phyloP scores from a whole-genome alignment of 1,140 invertebrate genomes.

The Myzus persicae region DNA sequence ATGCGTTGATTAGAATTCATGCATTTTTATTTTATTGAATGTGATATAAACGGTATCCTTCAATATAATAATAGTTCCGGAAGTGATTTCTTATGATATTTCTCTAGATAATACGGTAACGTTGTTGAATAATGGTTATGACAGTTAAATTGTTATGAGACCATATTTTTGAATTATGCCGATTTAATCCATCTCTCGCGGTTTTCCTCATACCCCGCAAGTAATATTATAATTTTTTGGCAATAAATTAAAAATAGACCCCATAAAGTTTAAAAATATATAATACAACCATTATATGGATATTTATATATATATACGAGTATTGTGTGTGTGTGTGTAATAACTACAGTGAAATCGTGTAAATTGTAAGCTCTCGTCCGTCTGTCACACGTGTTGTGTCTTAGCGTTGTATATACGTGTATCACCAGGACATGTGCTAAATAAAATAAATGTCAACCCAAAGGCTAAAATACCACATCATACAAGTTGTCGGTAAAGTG shows the following conservation, averaged over 20 bases:
- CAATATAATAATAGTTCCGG: not conserved
- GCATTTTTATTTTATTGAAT: not conserved
- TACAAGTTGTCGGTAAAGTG: not conserved
- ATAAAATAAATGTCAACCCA: not conserved
- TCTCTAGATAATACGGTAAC: not conserved
- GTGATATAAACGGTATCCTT: not conserved
- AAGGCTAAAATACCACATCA: not conserved
- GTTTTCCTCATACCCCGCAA: not conserved
- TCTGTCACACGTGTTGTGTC: not conserved
- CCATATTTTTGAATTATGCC: not conserved
- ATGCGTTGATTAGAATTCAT: not conserved
- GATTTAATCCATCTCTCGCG: not conserved
- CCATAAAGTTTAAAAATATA: not conserved
- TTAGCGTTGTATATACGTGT: not conserved
- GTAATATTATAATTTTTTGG: not conserved
- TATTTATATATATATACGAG: too few relatives aligned
- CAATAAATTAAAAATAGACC: not conserved
- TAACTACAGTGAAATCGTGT: not conserved
- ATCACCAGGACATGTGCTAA: not conserved
- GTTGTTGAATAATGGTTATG: not conserved
- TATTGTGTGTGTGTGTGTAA: not conserved
- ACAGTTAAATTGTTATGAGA: not conserved
- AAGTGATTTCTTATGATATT: not conserved
- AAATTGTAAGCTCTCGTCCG: not conserved
- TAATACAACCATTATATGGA: too few relatives aligned